Percentiles rank a stretch among this genome's conserved stretches.
phyloP scores from a whole-genome alignment of 2,113 vertebrate genomes.

The Opisthocomus hoazin region DNA sequence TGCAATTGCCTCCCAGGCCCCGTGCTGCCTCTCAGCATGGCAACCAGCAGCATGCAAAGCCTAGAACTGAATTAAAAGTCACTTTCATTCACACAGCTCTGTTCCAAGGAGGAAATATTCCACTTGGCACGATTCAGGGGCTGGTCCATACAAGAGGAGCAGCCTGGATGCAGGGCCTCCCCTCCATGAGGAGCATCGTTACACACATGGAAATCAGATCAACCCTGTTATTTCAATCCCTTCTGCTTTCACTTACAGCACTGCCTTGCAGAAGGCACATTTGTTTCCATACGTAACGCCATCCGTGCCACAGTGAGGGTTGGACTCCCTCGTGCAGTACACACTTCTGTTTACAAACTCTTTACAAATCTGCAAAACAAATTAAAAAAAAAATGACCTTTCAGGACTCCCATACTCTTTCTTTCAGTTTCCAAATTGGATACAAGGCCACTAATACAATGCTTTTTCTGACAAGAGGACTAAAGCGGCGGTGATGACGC shows the following conservation, averaged over 20 bases:
- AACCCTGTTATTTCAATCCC: not conserved
- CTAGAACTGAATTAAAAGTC: conserved; percentile 15
- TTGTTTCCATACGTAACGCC: conserved; percentile 71
- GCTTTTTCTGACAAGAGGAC: not conserved
- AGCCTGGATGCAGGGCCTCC: not conserved
- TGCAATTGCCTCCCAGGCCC: not conserved
- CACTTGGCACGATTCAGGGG: rapidly evolving
- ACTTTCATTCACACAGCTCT: not conserved
- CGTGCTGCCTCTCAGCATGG: conserved; percentile 7
- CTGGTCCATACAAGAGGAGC: not conserved
- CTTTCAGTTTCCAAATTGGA: not conserved
- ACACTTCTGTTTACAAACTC: conserved; percentile 59
- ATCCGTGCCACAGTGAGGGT: conserved; percentile 71
- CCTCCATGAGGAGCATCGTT: not conserved
- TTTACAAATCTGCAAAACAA: conserved; percentile 57
- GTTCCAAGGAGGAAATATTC: not conserved
- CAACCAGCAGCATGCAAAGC: not conserved
- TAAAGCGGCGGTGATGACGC: not conserved
- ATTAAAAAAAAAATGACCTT: not conserved
- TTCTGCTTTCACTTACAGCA: conserved; percentile 58
- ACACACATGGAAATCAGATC: not conserved
- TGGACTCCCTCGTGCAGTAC: conserved; percentile 73
- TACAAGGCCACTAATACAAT: not conserved
- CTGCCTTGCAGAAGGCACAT: conserved; percentile 74
- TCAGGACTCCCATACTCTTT: not conserved